phyloP scores from a whole-genome alignment of 2,797 vertebrate species.

The Phalloptychus januarius region DNA sequence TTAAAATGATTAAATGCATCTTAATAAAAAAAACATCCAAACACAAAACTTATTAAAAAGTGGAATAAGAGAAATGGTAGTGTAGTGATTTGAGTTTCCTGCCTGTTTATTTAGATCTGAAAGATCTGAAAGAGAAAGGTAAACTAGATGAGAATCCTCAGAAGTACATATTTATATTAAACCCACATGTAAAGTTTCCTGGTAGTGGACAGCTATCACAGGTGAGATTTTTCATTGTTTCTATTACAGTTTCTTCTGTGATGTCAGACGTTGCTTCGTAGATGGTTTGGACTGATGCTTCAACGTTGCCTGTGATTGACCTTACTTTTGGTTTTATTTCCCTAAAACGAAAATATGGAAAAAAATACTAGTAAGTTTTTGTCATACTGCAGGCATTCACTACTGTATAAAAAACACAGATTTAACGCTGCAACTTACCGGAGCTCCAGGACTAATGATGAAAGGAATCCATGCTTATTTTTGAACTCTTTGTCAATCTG shows the following conservation, averaged over 20 bases:
- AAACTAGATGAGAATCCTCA: neutral
- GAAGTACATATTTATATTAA: neutral
- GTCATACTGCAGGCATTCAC: neutral
- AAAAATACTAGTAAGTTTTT: neutral
- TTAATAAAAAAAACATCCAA: neutral
- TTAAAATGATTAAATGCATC: neutral
- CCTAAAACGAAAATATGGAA: constrained; percentile 6
- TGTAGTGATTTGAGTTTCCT: too few species aligned
- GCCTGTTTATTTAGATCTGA: too few species aligned
- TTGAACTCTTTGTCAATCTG: fast-evolving
- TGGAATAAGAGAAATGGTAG: neutral
- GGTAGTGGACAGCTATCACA: fast-evolving
- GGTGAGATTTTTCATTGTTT: fast-evolving
- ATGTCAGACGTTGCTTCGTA: neutral
- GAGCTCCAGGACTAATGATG: constrained; percentile 28
- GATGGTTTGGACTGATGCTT: constrained; percentile 44
- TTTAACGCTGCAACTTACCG: constrained; percentile 24
- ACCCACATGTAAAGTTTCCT: fast-evolving
- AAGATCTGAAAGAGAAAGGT: too few species aligned
- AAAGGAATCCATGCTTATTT: fast-evolving
- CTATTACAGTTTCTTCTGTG: fast-evolving
- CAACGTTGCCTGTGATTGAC: fast-evolving
- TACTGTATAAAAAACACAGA: neutral
- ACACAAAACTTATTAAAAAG: neutral
- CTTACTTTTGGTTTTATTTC: fast-evolving